Percentiles rank a stretch among this genome's conserved stretches.
These are phyloP conservation scores for Caenorhabditis auriculariae DNA, from an alignment of 2,888 invertebrate genomes.

Conservation along the genomic window DNA sequence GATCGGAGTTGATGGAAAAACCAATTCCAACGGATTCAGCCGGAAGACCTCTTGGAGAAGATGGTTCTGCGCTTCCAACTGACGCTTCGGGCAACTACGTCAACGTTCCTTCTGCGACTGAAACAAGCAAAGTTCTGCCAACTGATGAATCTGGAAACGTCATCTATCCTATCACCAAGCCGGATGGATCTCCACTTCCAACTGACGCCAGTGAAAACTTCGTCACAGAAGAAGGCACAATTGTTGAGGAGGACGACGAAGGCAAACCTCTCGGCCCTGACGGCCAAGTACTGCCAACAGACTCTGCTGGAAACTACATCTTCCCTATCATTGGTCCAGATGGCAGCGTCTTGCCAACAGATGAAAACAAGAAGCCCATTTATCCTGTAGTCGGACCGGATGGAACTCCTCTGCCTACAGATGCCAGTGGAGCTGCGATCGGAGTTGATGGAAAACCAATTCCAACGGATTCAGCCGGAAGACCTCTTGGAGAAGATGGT, in stretches of 20 bases:
- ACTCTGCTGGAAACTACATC: too few relatives aligned
- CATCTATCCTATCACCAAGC: constrained; percentile 14
- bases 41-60: constrained; percentile 20
- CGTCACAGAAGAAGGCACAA: background rate
- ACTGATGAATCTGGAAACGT: constrained; percentile 5
- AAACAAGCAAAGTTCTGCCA: background rate
- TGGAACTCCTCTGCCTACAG: constrained; percentile 23
- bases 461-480: constrained; percentile 18
- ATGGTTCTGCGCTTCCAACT: constrained; percentile 13
- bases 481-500: constrained; percentile 20
- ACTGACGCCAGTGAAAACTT: constrained; percentile 8
- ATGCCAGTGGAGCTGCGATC: constrained; percentile 14
- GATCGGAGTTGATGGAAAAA: constrained; percentile 10
- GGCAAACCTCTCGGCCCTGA: constrained; percentile 22
- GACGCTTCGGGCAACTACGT: constrained; percentile 8
- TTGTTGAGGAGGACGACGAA: constrained; percentile 2
- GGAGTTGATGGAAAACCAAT: constrained; percentile 25
- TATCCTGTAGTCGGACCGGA: constrained; percentile 22
- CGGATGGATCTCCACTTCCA: constrained; percentile 9
- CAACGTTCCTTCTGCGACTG: background rate
- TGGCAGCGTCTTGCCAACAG: constrained; percentile 8
- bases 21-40: constrained; percentile 4
- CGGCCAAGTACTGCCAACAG: constrained; percentile 21
- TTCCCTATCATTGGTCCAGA: too few relatives aligned
- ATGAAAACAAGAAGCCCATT: constrained; percentile 14